phyloP scores from a whole-genome alignment of 2,797 vertebrate genomes.

The Chelon auratus region DNA sequence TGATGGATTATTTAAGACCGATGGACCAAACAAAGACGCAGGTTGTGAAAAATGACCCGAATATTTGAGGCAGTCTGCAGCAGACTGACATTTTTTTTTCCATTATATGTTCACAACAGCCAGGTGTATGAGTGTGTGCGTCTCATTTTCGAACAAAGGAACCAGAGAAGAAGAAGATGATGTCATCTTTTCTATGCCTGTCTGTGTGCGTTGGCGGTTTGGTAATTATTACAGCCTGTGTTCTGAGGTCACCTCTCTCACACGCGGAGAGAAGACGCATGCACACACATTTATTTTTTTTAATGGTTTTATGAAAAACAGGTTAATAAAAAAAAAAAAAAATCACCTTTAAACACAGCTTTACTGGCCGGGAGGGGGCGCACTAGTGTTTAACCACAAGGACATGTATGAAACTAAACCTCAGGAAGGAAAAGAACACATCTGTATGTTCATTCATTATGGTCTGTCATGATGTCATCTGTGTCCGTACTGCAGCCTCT shows the following conservation, averaged over 20 bases:
- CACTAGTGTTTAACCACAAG: slow-evolving; percentile 7
- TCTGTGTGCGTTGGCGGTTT: slow-evolving; percentile 13
- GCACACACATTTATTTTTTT: not conserved
- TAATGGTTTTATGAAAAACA: too few species aligned
- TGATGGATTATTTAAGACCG: too few species aligned
- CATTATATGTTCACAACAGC: not conserved
- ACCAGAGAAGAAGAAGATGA: slow-evolving; percentile 61
- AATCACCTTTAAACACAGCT: not conserved
- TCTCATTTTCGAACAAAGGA: slow-evolving; percentile 57
- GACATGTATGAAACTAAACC: slow-evolving; percentile 33
- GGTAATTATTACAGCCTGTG: slow-evolving; percentile 62
- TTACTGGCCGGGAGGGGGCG: not conserved
- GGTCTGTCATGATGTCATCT: slow-evolving; percentile 40
- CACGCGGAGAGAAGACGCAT: not conserved
- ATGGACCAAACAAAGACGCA: too few species aligned
- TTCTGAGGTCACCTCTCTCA: slow-evolving; percentile 68
- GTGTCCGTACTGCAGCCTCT: slow-evolving; percentile 14
- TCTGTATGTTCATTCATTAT: slow-evolving; percentile 24
- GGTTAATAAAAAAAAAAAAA: too few species aligned
- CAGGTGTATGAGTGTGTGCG: slow-evolving; percentile 36
- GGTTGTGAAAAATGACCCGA: too few species aligned
- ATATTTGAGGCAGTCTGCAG: too few species aligned
- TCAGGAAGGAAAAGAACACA: slow-evolving; percentile 5
- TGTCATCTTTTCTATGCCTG: slow-evolving; percentile 65
- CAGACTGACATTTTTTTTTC: not conserved